Percentiles rank a stretch among this genome's conserved stretches.
phyloP scores from a whole-genome alignment of 2,797 vertebrate species.

The Eutrigla gurnardus region DNA sequence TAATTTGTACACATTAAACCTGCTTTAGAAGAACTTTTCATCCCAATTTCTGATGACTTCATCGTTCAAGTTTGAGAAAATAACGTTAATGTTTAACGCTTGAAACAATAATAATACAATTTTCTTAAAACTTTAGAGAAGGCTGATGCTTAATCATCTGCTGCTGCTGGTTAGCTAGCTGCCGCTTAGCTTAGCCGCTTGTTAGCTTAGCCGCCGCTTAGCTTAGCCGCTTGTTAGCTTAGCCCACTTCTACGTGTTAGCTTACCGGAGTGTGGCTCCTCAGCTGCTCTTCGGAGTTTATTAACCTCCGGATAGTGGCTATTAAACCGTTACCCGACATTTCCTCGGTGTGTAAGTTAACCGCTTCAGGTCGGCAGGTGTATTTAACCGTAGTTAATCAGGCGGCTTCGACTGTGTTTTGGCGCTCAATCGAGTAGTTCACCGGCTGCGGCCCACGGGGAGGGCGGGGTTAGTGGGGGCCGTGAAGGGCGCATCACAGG shows the following conservation, averaged over 20 bases:
- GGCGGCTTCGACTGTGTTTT: background rate
- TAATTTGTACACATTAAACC: background rate
- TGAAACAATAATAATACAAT: too few species aligned
- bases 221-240: constrained; percentile 12
- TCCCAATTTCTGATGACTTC: background rate
- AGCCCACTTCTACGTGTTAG: background rate
- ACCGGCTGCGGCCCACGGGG: background rate
- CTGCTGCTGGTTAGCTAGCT: too few species aligned
- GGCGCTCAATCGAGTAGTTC: background rate
- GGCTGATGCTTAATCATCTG: background rate
- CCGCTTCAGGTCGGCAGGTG: fast-evolving
- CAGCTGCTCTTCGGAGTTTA: background rate
- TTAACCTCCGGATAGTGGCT: constrained; percentile 16
- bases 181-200: too few species aligned
- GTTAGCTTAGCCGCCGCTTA: too few species aligned
- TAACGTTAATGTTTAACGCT: background rate
- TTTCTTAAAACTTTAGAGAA: background rate
- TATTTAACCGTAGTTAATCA: fast-evolving
- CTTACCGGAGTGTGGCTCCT: constrained; percentile 43
- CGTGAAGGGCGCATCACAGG: background rate
- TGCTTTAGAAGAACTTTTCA: background rate
- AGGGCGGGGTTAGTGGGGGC: background rate
- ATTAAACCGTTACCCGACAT: constrained; percentile 64
- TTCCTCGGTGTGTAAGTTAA: fast-evolving
- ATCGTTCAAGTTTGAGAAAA: background rate